These are phyloP conservation scores for Tenthredo mesomela DNA, from an alignment of 2,888 invertebrate genomes.

Conservation along the genomic window DNA sequence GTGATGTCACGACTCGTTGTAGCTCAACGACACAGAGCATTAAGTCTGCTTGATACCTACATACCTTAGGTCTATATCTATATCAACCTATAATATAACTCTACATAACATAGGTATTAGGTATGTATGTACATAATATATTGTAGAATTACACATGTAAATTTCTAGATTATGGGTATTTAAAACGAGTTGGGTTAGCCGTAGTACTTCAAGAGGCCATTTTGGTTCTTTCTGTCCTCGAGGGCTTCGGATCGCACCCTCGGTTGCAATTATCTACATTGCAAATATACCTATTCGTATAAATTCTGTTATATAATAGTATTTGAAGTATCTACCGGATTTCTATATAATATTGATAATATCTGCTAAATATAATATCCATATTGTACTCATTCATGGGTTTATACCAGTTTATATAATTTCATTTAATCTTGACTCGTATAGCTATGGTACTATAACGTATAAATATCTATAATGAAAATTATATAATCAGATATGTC, in stretches of 20 bases:
- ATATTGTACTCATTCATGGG: neutral
- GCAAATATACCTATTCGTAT: neutral
- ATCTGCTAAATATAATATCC: neutral
- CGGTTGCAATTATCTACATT: neutral
- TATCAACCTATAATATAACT: neutral
- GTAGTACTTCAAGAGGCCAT: neutral
- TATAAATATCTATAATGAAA: neutral
- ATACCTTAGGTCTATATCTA: neutral
- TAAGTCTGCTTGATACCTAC: neutral
- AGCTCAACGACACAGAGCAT: conserved; percentile 1
- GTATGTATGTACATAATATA: neutral
- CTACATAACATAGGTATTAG: neutral
- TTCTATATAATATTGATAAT: neutral
- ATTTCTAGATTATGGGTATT: neutral
- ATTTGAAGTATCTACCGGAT: neutral
- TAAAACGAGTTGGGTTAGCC: neutral
- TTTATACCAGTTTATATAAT: too few species aligned
- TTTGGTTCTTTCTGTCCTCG: conserved; percentile 14
- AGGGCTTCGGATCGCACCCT: neutral
- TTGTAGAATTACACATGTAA: neutral
- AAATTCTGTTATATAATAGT: too few species aligned
- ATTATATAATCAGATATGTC: neutral
- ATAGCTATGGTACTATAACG: neutral
- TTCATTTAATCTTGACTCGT: neutral
- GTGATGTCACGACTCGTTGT: conserved; percentile 42